Evolutionary conservation across 35 echinoderm and acorn worm genomes (phyloP).

Genomic region (Lytechinus variegatus): DNA sequence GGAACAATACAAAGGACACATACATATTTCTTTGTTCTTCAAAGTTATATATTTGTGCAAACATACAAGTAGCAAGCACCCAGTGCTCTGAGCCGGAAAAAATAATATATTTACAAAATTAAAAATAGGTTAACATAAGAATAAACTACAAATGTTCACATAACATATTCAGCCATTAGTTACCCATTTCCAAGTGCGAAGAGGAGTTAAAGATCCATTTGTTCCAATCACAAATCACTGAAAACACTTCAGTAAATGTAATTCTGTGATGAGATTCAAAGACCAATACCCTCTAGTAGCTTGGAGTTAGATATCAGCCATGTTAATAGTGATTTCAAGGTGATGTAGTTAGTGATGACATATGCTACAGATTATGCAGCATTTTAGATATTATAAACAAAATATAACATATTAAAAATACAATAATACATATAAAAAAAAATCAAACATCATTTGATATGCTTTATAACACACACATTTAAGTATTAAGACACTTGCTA

Average conservation of each 20-base stretch:
- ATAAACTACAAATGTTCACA: background rate
- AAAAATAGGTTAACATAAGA: background rate
- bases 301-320: background rate
- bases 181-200: background rate
- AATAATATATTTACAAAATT: background rate
- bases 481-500: too few species aligned
- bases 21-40: background rate
- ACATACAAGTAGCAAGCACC: background rate
- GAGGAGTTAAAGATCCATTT: background rate
- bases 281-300: background rate
- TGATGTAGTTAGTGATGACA: conserved; percentile 12
- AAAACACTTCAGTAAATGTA: background rate
- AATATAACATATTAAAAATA: background rate
- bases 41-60: background rate
- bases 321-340: background rate
- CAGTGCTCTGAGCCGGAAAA: background rate
- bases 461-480: background rate
- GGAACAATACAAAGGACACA: too few species aligned
- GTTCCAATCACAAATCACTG: background rate
- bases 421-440: background rate
- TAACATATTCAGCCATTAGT: background rate
- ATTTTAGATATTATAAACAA: background rate
- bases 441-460: background rate
- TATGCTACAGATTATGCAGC: background rate
- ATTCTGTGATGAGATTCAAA: background rate